A percentile compares a stretch with the other conserved stretches of the same genome.
phyloP scores from a whole-genome alignment of 2,888 invertebrate species.

The Eupithecia inturbata region DNA sequence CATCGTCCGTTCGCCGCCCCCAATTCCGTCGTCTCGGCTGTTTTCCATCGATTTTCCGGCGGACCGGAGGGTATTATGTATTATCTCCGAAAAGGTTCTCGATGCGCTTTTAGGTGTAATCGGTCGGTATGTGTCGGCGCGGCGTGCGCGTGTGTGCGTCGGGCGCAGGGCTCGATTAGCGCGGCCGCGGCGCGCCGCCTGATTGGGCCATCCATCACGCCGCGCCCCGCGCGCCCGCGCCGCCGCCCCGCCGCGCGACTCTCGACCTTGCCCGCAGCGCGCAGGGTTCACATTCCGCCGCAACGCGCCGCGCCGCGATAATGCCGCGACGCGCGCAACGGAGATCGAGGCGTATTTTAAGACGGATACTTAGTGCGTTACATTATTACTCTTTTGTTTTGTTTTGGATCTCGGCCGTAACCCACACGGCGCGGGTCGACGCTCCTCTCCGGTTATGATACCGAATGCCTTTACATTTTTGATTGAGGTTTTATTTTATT shows the following conservation, averaged over 20 bases:
- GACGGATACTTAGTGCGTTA: slow-evolving; percentile 83
- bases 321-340: slow-evolving; percentile 76
- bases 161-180: slow-evolving; percentile 81
- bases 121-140: slow-evolving; percentile 48
- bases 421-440: slow-evolving; percentile 77
- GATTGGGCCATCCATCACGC: slow-evolving; percentile 85
- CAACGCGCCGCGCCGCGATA: slow-evolving; percentile 60
- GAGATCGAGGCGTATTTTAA: slow-evolving; percentile 80
- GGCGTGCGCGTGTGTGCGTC: slow-evolving; percentile 66
- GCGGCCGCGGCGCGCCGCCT: slow-evolving; percentile 80
- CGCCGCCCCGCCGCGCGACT: slow-evolving; percentile 61
- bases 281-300: slow-evolving; percentile 48
- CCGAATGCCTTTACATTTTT: slow-evolving; percentile 80
- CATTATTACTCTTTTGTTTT: slow-evolving; percentile 81
- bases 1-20: slow-evolving; percentile 68
- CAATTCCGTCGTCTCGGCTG: slow-evolving; percentile 65
- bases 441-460: slow-evolving; percentile 80
- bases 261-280: slow-evolving; percentile 51
- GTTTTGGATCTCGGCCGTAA: slow-evolving; percentile 70
- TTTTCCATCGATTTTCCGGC: slow-evolving; percentile 76
- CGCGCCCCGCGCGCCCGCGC: slow-evolving; percentile 65
- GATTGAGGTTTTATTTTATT: slow-evolving; percentile 83
- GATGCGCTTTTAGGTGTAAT: slow-evolving; percentile 73
- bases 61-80: slow-evolving; percentile 53
- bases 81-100: slow-evolving; percentile 65